These are phyloP conservation scores for Pachyramphus minor DNA, from an alignment of 2,113 vertebrate species.

Conservation along the genomic window DNA sequence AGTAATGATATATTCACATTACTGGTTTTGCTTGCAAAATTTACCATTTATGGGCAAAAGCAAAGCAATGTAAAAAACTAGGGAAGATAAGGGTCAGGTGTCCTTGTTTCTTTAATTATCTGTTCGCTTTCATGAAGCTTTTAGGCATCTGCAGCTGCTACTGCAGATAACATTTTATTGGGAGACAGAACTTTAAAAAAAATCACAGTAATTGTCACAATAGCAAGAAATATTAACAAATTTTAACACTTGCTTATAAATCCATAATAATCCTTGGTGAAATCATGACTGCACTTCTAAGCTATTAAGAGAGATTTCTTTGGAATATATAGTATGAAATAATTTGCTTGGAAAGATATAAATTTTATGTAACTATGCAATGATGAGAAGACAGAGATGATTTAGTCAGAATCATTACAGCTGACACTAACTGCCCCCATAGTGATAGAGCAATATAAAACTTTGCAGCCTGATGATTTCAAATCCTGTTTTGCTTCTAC, in stretches of 20 bases:
- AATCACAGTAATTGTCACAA: neutral
- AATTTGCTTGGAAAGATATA: neutral
- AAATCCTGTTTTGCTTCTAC: neutral
- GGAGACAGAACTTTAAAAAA: neutral
- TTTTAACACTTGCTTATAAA: neutral
- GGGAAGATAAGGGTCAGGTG: neutral
- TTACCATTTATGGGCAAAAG: neutral
- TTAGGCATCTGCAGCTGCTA: neutral
- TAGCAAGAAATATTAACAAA: neutral
- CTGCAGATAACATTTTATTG: neutral
- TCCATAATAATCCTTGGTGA: neutral
- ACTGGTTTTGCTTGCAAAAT: neutral
- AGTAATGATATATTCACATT: neutral
- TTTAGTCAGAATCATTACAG: neutral
- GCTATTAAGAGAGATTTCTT: neutral
- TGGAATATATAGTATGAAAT: neutral
- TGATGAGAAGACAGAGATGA: neutral
- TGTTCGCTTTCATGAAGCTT: neutral
- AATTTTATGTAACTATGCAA: neutral
- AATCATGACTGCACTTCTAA: neutral
- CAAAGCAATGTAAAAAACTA: neutral
- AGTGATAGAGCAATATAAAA: neutral
- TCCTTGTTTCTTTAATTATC: neutral
- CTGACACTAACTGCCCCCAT: neutral
- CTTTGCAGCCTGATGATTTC: neutral